Conservation (phyloP, 2,113 vertebrate genomes). For the Zosterops borbonicus region DNA sequence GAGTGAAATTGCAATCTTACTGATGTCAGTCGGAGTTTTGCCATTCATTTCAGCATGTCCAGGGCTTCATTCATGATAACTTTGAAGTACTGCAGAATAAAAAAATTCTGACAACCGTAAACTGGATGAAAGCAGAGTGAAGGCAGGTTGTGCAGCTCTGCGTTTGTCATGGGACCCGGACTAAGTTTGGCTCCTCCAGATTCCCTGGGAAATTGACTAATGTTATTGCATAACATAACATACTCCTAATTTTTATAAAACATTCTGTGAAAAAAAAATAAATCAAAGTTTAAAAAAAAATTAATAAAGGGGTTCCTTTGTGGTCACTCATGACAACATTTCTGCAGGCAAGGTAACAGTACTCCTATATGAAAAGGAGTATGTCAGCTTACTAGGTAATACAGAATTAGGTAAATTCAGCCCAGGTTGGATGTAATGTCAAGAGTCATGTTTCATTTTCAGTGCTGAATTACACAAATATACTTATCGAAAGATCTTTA, state of each 20-base stretch:
- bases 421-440: not conserved
- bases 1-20: constrained; percentile 31
- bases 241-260: not conserved
- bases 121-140: not conserved
- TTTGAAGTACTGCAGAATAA: constrained; percentile 23
- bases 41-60: constrained; percentile 4
- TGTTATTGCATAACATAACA: rapidly evolving
- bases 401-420: constrained; percentile 7
- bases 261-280: not conserved
- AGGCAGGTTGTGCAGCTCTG: not conserved
- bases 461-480: not conserved
- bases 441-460: not conserved
- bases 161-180: not conserved
- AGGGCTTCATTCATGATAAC: constrained; percentile 19
- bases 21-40: constrained; percentile 27
- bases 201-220: not conserved
- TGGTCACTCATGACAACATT: not conserved
- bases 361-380: not conserved
- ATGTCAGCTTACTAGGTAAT: not conserved
- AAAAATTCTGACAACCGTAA: constrained; percentile 13
- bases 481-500: not conserved
- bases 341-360: not conserved
- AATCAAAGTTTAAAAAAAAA: not conserved
- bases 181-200: not conserved
- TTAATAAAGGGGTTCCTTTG: not conserved